phyloP scores from a whole-genome alignment of 2,113 vertebrate genomes.

The Tringa solitaria region DNA sequence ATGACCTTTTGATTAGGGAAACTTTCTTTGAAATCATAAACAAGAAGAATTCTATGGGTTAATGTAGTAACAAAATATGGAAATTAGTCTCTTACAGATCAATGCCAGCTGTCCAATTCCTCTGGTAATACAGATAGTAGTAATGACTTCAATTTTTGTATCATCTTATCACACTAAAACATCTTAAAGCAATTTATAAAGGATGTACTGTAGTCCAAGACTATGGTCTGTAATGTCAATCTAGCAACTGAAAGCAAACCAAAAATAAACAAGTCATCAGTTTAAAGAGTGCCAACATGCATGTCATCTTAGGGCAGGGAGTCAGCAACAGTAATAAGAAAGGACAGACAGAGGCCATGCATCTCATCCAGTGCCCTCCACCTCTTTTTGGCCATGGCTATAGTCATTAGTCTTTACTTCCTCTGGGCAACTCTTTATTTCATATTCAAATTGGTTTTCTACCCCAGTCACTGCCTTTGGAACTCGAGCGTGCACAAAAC shows the following conservation, averaged over 20 bases:
- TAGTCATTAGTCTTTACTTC: not conserved
- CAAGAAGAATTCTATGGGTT: slow-evolving; percentile 13
- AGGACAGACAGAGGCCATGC: not conserved
- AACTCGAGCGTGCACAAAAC: not conserved
- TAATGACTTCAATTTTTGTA: slow-evolving; percentile 43
- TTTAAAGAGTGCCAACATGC: not conserved
- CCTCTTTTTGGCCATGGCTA: not conserved
- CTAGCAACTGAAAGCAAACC: slow-evolving; percentile 2
- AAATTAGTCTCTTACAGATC: slow-evolving; percentile 37
- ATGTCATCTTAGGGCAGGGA: not conserved
- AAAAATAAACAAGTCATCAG: not conserved
- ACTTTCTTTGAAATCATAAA: slow-evolving; percentile 3
- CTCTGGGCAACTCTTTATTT: not conserved
- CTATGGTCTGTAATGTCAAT: not conserved
- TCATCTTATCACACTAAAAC: slow-evolving; percentile 22
- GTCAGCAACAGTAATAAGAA: not conserved
- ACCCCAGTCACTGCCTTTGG: not conserved
- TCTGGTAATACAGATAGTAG: not conserved
- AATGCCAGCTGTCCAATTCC: slow-evolving; percentile 23
- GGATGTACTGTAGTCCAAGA: not conserved
- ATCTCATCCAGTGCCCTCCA: not conserved
- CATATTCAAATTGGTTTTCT: not conserved
- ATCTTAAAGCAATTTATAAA: slow-evolving; percentile 49
- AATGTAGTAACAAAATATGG: slow-evolving; percentile 20
- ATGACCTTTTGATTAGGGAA: slow-evolving; percentile 1